Evolutionary conservation across 1,140 invertebrate species (phyloP).

Genomic region (Drosophila kepulauana): DNA sequence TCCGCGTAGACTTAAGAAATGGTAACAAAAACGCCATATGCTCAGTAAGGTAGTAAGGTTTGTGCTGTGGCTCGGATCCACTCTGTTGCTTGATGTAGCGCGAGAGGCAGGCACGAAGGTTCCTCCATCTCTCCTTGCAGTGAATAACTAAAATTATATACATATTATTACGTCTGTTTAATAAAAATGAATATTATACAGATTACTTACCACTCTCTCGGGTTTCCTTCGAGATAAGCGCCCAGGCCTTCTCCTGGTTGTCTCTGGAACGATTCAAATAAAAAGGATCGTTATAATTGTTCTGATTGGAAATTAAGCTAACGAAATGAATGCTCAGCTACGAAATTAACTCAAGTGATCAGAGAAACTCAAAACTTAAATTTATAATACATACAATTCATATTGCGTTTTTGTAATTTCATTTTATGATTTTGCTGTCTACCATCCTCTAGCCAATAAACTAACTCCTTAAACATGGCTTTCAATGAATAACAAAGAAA

Average conservation of each 20-base stretch:
- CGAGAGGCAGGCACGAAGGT: constrained; percentile 81
- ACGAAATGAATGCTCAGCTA: neutral
- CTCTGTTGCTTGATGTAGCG: constrained; percentile 82
- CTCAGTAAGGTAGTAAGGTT: constrained; percentile 84
- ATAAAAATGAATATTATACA: neutral
- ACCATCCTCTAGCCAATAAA: too few species aligned
- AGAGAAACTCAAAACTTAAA: too few species aligned
- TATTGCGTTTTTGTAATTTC: too few species aligned
- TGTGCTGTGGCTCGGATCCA: constrained; percentile 76
- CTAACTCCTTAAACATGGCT: too few species aligned
- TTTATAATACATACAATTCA: too few species aligned
- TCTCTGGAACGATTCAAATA: constrained; percentile 50
- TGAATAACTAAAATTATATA: constrained; percentile 68
- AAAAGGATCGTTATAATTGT: neutral
- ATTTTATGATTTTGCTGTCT: too few species aligned
- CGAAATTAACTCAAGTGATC: too few species aligned
- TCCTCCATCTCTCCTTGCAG: constrained; percentile 84
- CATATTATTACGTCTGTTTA: neutral
- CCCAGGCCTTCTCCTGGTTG: constrained; percentile 83
- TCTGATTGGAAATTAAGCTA: neutral
- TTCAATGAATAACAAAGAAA: too few species aligned
- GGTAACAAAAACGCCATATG: constrained; percentile 84
- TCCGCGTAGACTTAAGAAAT: constrained; percentile 78
- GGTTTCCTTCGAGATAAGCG: constrained; percentile 84
- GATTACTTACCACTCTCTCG: constrained; percentile 71